A percentile compares a stretch with the other conserved stretches of the same genome.
Conservation (phyloP, 2,113 vertebrate genomes). For the Azemiops feae region DNA sequence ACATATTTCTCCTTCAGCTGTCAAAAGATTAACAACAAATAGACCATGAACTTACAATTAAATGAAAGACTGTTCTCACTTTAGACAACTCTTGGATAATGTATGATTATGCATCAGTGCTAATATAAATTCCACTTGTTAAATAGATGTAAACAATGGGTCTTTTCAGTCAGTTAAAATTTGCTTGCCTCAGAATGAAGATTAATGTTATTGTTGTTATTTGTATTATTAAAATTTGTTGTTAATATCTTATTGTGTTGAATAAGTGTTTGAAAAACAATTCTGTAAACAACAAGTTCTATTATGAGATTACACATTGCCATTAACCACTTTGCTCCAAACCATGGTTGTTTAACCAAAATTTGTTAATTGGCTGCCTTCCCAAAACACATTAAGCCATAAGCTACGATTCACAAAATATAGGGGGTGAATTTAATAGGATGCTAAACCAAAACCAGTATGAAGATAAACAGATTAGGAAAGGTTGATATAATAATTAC, state of each 20-base stretch:
- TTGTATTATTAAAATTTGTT: not conserved
- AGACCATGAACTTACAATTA: not conserved
- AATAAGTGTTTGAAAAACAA: not conserved
- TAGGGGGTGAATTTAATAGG: not conserved
- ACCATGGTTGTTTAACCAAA: not conserved
- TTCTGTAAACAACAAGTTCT: not conserved
- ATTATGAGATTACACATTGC: not conserved
- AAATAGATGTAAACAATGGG: not conserved
- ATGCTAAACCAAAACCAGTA: not conserved
- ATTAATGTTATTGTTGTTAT: not conserved
- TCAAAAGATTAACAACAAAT: slow-evolving; percentile 36
- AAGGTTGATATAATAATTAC: not conserved
- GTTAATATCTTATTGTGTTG: not conserved
- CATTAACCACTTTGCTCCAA: not conserved
- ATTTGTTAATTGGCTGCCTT: not conserved
- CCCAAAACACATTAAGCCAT: not conserved
- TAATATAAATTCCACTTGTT: not conserved
- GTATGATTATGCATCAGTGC: not conserved
- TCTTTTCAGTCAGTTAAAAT: not conserved
- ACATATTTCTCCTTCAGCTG: slow-evolving; percentile 21
- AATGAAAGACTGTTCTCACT: not conserved
- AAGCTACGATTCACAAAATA: not conserved
- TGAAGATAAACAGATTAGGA: not conserved
- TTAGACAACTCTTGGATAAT: slow-evolving; percentile 4
- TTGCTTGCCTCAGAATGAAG: not conserved